Evolutionary conservation across 1,140 invertebrate genomes (phyloP), one percentile per base, ranked within the genome.

Genomic region (Megalonaias nervosa): DNA sequence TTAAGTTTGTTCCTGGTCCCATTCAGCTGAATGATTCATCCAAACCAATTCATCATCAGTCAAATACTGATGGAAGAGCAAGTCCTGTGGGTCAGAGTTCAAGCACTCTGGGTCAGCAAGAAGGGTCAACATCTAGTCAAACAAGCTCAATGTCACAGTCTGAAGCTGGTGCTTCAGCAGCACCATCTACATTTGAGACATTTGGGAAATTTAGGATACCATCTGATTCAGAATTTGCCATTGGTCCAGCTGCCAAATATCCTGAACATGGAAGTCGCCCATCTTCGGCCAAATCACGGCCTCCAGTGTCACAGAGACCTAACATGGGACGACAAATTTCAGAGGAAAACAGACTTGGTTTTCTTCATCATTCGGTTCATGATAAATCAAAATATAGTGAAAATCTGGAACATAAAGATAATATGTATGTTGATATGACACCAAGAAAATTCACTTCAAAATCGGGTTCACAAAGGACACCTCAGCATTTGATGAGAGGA

Each of bases 51-150:
- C 38, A 48, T 48, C 38, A 48, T 48, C 38, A 48, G 11, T 48
- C 38, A 48, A 48, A 48, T 48, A 48, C 11, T 48, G 38, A 48
- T 48, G 38, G 38, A 4, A 76, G 86, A 67, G 79, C 81, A 68
- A 88, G 87, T 73, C 87, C 87, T n/a, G 82, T 85, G 80, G 87
- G 87, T 71, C 86, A 87, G 59, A 85, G 86, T 74, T 85, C 85
- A 71, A 81, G 73, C 48, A 77, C 69, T 21, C 85, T 81, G 67
- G 84, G 81, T 48, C 83, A 80, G n/a, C 78, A 80, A 31, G 70
- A 81, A 16, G 82, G 71, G 55, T 79, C 74, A 38, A 75, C 67
- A 26, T 84, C 83, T 64, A 81, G 81, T 68, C 81, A 82, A 58
- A 68, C 72, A 55, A 84, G 82, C 73, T 56, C 77, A 12, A 31